Evolutionary conservation across 2,797 vertebrate species (phyloP), one percentile per base, ranked within the genome.

Genomic region (Melanotaenia parkinsoni): DNA sequence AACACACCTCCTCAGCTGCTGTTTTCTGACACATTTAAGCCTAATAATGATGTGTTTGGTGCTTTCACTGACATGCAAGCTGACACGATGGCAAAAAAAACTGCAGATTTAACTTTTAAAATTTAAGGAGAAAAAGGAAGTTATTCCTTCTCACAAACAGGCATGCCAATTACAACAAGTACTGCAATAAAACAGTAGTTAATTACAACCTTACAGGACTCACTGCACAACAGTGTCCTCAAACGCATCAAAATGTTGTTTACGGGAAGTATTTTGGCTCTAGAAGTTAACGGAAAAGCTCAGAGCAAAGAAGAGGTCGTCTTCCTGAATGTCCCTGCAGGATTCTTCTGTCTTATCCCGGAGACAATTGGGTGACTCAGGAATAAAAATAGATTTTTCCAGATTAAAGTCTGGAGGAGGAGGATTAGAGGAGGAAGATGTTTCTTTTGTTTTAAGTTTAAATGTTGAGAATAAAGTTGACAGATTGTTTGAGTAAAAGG

Each of bases 151-250:
- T 82, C 54, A 80, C 74, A 76, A 77, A 80, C 64, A 61, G 30
- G 53, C 77, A 53, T 62, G 68, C 69, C 70, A 79, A 69, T 89
- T 83, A 83, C 57, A 89, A 81, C 74, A 83, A 82, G 73, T 73
- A 74, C 18, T 16, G 71, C 72, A 81, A 77, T 87, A 85, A 90
- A 88, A 83, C 76, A 82, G 85, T 58, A 66, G 77, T 75, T 90
- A 84, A 89, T 88, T 86, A 88, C 73, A 83, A 88, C 43, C 81
- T 91, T 74, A 45, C 50, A 63, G 59, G 51, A 83, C 32, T 33
- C 32, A 7, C 32, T 33, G 32, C 32, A 33, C 32, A 33, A 83
- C 76, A 71, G 72, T 66, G 58, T 54, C 78, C 67, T 74, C 65
- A 77, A 70, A 74, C 24, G 26, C 77, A 67, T 12, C 45, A 76